Base-by-base conservation (phyloP, 2,888 invertebrate species). In the Eremobia ochroleuca region DNA sequence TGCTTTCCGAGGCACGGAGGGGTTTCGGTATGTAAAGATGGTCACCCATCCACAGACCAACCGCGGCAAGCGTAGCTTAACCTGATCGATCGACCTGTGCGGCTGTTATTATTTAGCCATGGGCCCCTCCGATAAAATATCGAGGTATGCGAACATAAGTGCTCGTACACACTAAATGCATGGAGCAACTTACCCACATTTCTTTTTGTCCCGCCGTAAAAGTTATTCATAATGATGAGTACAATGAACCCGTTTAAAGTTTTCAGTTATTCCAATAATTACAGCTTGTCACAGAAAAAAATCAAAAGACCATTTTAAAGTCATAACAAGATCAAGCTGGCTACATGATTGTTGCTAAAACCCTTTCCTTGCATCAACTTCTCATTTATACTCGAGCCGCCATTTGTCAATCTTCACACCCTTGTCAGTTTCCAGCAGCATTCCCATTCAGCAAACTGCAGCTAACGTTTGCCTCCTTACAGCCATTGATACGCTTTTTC, bases 401-500 rank as follows among this genome's bases (percentile, higher is more conserved):
- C 13, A 31, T 31, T 37, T 31, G 0, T 61, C 13, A 40, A 40
- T 49, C 6, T 49, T 13, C 18, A 31, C 9, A 58, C 80, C 37
- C 43, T 64, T 65, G 34, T 75, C 58, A 65, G 8, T 81, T 64
- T 25, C 2, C 11, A 37, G 4, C 40, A 34, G 25, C 4, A 37
- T 28, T 49, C 25, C 49, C 11, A 52, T 52, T 55, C 34, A 62
- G 21, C 15, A 43, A 2, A 6, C 25, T 58, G 2, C 15, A 34
- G 9, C 31, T n/a, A 46, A 74, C 6, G 8, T 15, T 43, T 64
- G 40, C 9, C 4, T 4, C 25, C 31, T 67, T 25, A 31, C 13
- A 40, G 37, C 13, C 1, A 49, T 18, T 55, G 78, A 78, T 65
- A 81, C 49, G 78, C 40, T 78, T 79, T 62, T 82, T 76, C 66